Conservation (phyloP, 2,797 vertebrate species). For the Limosa lapponica region DNA sequence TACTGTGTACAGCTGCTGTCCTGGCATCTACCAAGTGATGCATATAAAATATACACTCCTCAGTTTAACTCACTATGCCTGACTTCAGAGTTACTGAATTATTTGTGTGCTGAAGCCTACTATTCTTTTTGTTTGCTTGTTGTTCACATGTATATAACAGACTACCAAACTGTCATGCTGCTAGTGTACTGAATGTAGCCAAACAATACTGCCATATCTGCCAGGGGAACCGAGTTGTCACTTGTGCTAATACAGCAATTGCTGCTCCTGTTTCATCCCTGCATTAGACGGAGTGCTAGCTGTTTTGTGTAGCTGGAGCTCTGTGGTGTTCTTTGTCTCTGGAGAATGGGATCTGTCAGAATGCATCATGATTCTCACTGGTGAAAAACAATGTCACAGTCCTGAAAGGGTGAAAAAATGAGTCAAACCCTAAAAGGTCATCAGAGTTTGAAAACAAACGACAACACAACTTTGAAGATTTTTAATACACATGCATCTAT, state of each 20-base stretch:
- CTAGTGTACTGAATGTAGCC: not conserved
- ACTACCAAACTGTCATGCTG: not conserved
- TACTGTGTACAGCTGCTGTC: not conserved
- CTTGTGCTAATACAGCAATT: not conserved
- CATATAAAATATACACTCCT: not conserved
- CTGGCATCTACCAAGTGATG: not conserved
- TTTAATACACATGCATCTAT: not conserved
- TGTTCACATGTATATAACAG: not conserved
- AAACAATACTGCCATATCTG: conserved; percentile 13
- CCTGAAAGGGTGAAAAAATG: conserved; percentile 3
- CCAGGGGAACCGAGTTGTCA: not conserved
- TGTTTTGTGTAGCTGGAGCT: not conserved
- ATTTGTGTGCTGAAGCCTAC: not conserved
- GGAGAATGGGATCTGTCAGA: conserved; percentile 37
- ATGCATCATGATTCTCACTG: not conserved
- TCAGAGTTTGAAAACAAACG: not conserved
- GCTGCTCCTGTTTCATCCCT: not conserved
- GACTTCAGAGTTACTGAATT: not conserved
- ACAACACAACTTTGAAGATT: not conserved
- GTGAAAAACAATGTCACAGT: not conserved
- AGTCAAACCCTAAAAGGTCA: not conserved
- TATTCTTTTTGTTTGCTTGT: not conserved
- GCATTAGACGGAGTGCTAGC: not conserved
- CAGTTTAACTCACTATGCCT: not conserved
- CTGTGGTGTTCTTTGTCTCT: not conserved